phyloP scores from a whole-genome alignment of 2,113 vertebrate species.

The Myodes glareolus region DNA sequence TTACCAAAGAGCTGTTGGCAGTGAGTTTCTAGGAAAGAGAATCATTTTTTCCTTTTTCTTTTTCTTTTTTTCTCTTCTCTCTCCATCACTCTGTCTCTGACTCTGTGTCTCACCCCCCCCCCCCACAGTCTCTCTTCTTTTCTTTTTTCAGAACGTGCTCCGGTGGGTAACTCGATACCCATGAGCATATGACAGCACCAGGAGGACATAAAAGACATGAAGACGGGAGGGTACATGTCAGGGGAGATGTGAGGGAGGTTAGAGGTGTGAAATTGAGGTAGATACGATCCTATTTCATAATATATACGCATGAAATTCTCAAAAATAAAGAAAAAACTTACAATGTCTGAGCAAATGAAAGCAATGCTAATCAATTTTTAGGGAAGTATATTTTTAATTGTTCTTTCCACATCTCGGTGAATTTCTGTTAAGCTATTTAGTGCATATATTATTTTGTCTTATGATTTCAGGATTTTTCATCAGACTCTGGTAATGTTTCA shows the following conservation, averaged over 20 bases:
- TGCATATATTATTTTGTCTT: slow-evolving; percentile 57
- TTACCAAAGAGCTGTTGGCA: not conserved
- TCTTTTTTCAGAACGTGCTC: not conserved
- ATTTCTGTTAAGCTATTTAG: slow-evolving; percentile 64
- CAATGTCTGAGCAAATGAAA: slow-evolving; percentile 43
- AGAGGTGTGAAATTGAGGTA: not conserved
- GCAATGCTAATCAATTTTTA: slow-evolving; percentile 58
- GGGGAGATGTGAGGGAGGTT: not conserved
- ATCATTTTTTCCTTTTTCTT: not conserved
- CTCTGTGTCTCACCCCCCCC: fast-evolving
- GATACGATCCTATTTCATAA: not conserved
- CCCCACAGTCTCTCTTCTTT: no score
- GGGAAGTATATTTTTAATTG: slow-evolving; percentile 71
- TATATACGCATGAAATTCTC: not conserved
- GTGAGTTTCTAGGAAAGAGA: not conserved
- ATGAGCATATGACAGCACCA: not conserved
- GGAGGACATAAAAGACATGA: not conserved
- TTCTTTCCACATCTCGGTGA: slow-evolving; percentile 51
- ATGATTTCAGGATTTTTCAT: slow-evolving; percentile 53
- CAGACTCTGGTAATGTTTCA: slow-evolving; percentile 27
- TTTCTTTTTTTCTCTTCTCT: not conserved
- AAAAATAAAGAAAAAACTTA: slow-evolving; percentile 5
- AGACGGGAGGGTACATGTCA: not conserved
- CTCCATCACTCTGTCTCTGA: not conserved
- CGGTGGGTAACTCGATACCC: no score